Conservation (phyloP, 2,797 vertebrate species). For the Lithobates pipiens region DNA sequence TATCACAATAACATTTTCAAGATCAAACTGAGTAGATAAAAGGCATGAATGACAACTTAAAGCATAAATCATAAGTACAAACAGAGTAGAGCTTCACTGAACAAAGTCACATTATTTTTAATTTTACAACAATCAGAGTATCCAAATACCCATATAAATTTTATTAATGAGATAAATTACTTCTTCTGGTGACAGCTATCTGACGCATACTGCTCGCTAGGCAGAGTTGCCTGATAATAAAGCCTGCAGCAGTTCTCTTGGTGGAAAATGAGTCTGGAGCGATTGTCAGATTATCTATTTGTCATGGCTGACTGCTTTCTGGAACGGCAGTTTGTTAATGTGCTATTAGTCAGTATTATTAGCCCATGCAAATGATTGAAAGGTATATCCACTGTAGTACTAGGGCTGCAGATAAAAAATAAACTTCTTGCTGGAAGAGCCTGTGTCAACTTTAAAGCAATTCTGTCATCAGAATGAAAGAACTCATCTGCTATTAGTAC, state of each 20-base stretch:
- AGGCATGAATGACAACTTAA: slow-evolving; percentile 55
- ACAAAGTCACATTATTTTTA: slow-evolving; percentile 61
- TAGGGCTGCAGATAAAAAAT: slow-evolving; percentile 3
- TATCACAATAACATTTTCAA: slow-evolving; percentile 30
- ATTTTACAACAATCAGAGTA: slow-evolving; percentile 70
- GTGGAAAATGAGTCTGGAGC: slow-evolving; percentile 78
- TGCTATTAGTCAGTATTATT: slow-evolving; percentile 83
- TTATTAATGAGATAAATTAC: slow-evolving; percentile 78
- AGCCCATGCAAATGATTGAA: slow-evolving; percentile 77
- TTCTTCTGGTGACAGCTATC: slow-evolving; percentile 71
- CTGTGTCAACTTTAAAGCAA: slow-evolving; percentile 18
- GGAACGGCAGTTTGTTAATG: slow-evolving; percentile 81
- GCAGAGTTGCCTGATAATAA: slow-evolving; percentile 81
- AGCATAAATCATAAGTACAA: slow-evolving; percentile 68
- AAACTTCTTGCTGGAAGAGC: neutral
- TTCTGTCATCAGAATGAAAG: neutral
- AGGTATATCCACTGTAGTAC: slow-evolving; percentile 76
- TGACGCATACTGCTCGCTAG: slow-evolving; percentile 68
- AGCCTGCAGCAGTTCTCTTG: slow-evolving; percentile 76
- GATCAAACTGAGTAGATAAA: slow-evolving; percentile 51
- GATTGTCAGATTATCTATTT: slow-evolving; percentile 81
- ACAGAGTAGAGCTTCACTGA: slow-evolving; percentile 64
- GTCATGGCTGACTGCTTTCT: slow-evolving; percentile 80
- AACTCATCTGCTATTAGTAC: neutral
- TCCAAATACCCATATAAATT: slow-evolving; percentile 75